Percentiles rank a stretch among this genome's conserved stretches.
phyloP scores from a whole-genome alignment of 2,113 vertebrate species.

The Asarcornis scutulata region DNA sequence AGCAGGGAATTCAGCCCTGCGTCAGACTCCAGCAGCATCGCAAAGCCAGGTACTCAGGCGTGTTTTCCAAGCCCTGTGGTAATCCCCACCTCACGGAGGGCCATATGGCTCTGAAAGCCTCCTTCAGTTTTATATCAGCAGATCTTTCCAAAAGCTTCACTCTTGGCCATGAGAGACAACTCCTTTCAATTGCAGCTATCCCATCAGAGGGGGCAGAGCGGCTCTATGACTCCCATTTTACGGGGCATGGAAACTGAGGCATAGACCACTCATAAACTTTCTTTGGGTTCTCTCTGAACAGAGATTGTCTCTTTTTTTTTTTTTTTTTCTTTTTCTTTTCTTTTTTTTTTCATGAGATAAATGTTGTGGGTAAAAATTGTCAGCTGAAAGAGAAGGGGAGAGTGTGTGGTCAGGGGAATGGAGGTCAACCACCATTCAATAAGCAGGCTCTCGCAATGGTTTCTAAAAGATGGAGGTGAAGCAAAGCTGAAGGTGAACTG shows the following conservation, averaged over 20 bases:
- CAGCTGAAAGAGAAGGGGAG: neutral
- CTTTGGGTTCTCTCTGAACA: neutral
- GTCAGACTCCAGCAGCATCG: neutral
- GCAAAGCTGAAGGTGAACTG: neutral
- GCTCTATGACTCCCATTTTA: neutral
- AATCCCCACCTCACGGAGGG: neutral
- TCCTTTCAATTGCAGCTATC: neutral
- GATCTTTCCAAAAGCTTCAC: neutral
- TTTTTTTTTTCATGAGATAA: neutral
- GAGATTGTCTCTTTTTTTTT: accelerated
- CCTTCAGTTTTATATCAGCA: neutral
- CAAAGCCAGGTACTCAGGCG: neutral
- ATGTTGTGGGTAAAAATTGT: neutral
- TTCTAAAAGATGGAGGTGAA: neutral
- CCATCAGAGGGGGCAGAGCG: neutral
- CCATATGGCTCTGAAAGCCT: neutral
- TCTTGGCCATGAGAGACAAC: neutral
- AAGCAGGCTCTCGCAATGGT: accelerated
- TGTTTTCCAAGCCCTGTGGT: neutral
- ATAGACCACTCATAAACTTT: neutral
- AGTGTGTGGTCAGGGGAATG: neutral
- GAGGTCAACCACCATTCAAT: neutral
- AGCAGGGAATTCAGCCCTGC: accelerated
- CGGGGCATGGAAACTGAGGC: neutral
- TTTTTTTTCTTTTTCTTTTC: accelerated